Conservation (phyloP, 2,797 vertebrate genomes). For the Acanthiza pusilla region DNA sequence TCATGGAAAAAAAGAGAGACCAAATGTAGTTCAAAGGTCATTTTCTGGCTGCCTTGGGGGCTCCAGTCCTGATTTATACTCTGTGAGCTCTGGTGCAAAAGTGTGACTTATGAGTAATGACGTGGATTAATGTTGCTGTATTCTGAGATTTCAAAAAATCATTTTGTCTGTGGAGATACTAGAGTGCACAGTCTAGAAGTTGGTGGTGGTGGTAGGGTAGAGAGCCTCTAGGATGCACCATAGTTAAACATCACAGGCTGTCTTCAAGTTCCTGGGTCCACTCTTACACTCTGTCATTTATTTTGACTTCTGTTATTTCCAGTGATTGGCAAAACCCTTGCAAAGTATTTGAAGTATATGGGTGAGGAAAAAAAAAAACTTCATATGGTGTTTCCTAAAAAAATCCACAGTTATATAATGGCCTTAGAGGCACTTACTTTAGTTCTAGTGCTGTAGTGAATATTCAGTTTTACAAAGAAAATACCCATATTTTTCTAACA, state of each 20-base stretch:
- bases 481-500: neutral
- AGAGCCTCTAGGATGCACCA: neutral
- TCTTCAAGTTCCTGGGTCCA: neutral
- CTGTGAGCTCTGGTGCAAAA: neutral
- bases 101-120: neutral
- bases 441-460: conserved; percentile 14
- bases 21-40: neutral
- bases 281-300: neutral
- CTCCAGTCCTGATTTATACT: neutral
- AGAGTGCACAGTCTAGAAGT: neutral
- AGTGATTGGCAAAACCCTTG: neutral
- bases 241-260: neutral
- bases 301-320: neutral
- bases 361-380: neutral
- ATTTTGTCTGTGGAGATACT: neutral
- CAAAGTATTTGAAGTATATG: neutral
- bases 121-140: neutral
- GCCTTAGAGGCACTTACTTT: neutral
- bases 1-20: neutral
- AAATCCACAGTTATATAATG: neutral
- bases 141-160: neutral
- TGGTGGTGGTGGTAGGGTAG: neutral
- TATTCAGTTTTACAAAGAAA: conserved; percentile 23
- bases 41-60: neutral
- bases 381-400: neutral